Percentiles rank a stretch among this genome's conserved stretches.
These are phyloP conservation scores for Dissostichus mawsoni DNA, from an alignment of 2,113 vertebrate species.

Conservation along the genomic window DNA sequence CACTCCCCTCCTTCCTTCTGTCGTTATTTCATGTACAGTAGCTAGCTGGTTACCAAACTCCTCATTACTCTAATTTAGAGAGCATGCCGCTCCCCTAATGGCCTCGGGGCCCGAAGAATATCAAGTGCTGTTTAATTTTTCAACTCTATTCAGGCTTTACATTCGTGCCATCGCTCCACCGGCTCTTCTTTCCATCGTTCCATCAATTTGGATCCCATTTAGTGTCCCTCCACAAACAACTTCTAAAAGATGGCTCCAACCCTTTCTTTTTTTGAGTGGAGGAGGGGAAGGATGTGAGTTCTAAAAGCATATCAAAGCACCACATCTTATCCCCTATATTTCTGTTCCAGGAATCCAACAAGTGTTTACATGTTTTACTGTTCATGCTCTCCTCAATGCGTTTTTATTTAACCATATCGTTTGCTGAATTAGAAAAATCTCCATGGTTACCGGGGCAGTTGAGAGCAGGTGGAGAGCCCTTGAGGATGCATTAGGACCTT, in stretches of 20 bases:
- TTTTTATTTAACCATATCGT: slow-evolving; percentile 74
- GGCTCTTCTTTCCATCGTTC: slow-evolving; percentile 58
- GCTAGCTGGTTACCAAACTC: slow-evolving; percentile 68
- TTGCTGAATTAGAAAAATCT: slow-evolving; percentile 70
- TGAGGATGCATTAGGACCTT: slow-evolving; percentile 78
- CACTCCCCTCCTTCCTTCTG: slow-evolving; percentile 42
- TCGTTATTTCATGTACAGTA: slow-evolving; percentile 37
- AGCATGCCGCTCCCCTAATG: slow-evolving; percentile 68
- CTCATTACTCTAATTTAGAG: slow-evolving; percentile 74
- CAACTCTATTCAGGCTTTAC: slow-evolving; percentile 74
- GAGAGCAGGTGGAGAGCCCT: slow-evolving; percentile 74
- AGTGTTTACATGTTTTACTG: slow-evolving; percentile 75
- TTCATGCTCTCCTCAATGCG: slow-evolving; percentile 54
- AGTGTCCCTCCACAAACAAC: slow-evolving; percentile 52
- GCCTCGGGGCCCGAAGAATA: slow-evolving; percentile 68
- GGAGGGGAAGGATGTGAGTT: slow-evolving; percentile 52
- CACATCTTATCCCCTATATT: slow-evolving; percentile 41
- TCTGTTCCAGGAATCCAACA: slow-evolving; percentile 67
- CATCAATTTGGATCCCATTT: slow-evolving; percentile 68
- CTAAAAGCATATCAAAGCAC: slow-evolving; percentile 80
- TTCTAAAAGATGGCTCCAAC: slow-evolving; percentile 53
- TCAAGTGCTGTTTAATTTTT: slow-evolving; percentile 79
- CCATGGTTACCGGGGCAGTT: slow-evolving; percentile 70
- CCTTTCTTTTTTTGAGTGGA: slow-evolving; percentile 47
- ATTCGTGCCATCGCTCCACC: slow-evolving; percentile 60